A percentile compares a stretch with the other conserved stretches of the same genome.
Evolutionary conservation across 2,797 vertebrate species (phyloP).

Genomic region (Melanotaenia trifasciata): DNA sequence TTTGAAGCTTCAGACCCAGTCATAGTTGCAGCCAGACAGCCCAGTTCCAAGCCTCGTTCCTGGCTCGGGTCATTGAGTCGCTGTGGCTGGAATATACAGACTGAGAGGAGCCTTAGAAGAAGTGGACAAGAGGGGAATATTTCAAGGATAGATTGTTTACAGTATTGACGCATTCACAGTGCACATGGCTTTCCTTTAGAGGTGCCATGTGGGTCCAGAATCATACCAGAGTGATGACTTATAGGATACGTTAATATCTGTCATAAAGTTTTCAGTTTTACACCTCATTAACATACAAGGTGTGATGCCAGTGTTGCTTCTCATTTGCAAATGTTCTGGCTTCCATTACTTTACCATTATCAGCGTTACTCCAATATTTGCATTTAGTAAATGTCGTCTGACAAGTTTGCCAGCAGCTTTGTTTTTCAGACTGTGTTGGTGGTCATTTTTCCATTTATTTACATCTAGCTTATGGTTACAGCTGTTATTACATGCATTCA

Average conservation of each 20-base stretch:
- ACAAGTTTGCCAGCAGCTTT: neutral
- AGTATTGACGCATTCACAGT: slow-evolving; percentile 17
- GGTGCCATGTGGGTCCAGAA: slow-evolving; percentile 13
- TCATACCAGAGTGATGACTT: neutral
- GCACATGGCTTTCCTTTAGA: slow-evolving; percentile 17
- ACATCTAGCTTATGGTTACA: neutral
- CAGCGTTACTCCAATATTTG: neutral
- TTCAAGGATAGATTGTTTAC: slow-evolving; percentile 11
- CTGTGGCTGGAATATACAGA: slow-evolving; percentile 70
- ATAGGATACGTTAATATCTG: neutral
- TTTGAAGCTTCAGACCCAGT: slow-evolving; percentile 48
- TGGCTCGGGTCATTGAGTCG: slow-evolving; percentile 61
- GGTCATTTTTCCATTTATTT: neutral
- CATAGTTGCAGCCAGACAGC: slow-evolving; percentile 40
- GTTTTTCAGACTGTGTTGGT: neutral
- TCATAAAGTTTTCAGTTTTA: neutral
- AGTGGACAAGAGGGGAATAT: slow-evolving; percentile 24
- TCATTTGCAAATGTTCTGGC: slow-evolving; percentile 10
- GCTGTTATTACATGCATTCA: neutral
- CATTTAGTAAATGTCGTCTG: neutral
- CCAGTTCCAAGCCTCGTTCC: slow-evolving; percentile 64
- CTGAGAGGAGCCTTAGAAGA: slow-evolving; percentile 70
- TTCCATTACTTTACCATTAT: neutral
- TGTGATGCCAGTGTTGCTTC: neutral
- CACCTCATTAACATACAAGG: slow-evolving; percentile 1